A percentile compares a stretch with the other conserved stretches of the same genome.
Conservation (phyloP, 2,113 vertebrate species). For the Benitochromis conjunctus region DNA sequence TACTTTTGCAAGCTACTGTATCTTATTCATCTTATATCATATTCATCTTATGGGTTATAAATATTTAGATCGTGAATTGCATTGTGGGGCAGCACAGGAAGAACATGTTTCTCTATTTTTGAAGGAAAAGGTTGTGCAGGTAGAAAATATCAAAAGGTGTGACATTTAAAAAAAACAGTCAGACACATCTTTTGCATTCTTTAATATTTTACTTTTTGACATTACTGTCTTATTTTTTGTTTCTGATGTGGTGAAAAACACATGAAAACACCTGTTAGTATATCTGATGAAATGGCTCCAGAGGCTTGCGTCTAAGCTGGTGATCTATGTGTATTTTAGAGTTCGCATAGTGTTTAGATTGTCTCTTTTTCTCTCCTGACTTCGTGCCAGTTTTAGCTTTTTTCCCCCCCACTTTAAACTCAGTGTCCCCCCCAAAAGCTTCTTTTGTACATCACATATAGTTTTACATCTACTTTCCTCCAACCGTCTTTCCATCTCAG, state of each 20-base stretch:
- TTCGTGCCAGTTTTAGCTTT: not conserved
- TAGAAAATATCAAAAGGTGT: not conserved
- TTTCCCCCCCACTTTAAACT: not conserved
- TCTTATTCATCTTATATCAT: not conserved
- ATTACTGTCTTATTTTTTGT: not conserved
- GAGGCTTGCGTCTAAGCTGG: not conserved
- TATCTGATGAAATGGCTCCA: not conserved
- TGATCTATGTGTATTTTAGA: not conserved
- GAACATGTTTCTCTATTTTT: not conserved
- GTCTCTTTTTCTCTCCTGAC: not conserved
- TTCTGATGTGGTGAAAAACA: not conserved
- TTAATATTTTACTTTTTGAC: not conserved
- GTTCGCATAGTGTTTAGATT: not conserved
- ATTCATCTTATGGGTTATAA: not conserved
- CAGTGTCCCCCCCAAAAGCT: not conserved
- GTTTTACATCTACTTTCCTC: not conserved
- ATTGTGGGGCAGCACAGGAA: not conserved
- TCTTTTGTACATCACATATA: not conserved
- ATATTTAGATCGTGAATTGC: not conserved
- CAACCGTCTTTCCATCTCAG: conserved; percentile 49
- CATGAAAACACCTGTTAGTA: not conserved
- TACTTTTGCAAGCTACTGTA: too few relatives aligned
- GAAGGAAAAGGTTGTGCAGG: not conserved
- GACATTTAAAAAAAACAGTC: not conserved
- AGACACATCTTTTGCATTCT: not conserved